phyloP scores from a whole-genome alignment of 2,888 invertebrate species.

The Chymomyza fuscimana region DNA sequence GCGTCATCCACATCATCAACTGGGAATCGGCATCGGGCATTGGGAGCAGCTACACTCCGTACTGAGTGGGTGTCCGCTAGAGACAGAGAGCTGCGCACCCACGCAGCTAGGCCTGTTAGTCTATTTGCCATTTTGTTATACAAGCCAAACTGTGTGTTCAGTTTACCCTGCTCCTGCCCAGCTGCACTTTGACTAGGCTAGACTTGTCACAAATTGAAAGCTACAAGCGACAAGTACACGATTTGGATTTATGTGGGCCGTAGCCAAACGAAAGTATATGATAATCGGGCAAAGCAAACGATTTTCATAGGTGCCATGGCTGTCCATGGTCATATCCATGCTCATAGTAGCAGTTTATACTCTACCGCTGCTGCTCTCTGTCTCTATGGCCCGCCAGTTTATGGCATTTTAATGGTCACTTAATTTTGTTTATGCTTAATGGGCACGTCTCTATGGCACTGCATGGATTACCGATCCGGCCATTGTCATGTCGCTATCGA shows the following conservation, averaged over 20 bases:
- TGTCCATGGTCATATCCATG: not conserved
- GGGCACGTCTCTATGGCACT: conserved; percentile 55
- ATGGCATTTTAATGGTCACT: conserved; percentile 80
- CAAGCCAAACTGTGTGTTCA: conserved; percentile 9
- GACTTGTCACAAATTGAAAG: conserved; percentile 73
- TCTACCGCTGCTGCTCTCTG: no score
- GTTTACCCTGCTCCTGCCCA: conserved; percentile 19
- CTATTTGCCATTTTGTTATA: conserved; percentile 8
- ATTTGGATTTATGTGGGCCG: conserved; percentile 74
- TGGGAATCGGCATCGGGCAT: not conserved
- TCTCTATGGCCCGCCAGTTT: conserved; percentile 75
- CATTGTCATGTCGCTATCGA: not conserved
- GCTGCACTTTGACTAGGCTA: conserved; percentile 21
- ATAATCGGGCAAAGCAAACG: not conserved
- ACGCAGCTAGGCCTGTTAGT: not conserved
- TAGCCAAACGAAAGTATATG: conserved; percentile 4
- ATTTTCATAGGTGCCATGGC: not conserved
- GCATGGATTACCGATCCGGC: conserved; percentile 8
- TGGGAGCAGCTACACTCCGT: no score
- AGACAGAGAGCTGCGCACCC: not conserved
- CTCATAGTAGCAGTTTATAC: not conserved
- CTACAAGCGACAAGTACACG: conserved; percentile 74
- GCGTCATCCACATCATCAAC: not conserved
- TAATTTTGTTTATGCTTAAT: conserved; percentile 80
- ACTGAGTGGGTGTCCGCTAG: not conserved